Evolutionary conservation across 1,140 invertebrate genomes (phyloP).

Genomic region (Papilio polytes): DNA sequence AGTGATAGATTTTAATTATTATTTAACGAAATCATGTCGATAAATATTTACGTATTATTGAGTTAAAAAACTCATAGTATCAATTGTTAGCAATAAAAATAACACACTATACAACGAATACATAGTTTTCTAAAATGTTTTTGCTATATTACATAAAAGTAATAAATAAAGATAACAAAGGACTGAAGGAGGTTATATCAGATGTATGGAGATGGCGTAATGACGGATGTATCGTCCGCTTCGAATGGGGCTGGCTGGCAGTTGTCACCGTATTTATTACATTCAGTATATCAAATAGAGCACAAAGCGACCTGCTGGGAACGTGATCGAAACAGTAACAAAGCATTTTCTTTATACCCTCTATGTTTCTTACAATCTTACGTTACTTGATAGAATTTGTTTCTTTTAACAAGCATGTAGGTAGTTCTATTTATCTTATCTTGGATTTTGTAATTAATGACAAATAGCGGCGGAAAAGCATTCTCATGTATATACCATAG

Average conservation of each 20-base stretch:
- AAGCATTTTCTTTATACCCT: slow-evolving; percentile 40
- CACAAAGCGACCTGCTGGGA: slow-evolving; percentile 74
- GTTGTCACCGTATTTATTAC: slow-evolving; percentile 60
- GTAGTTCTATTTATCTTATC: neutral
- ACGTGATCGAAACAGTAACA: slow-evolving; percentile 56
- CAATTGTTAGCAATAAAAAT: neutral
- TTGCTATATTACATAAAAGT: neutral
- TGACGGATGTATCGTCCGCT: slow-evolving; percentile 59
- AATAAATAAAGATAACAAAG: slow-evolving; percentile 65
- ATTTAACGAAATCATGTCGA: neutral
- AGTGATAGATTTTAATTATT: neutral
- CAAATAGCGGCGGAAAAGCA: neutral
- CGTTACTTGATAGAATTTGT: neutral
- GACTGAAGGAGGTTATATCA: slow-evolving; percentile 57
- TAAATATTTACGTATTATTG: neutral
- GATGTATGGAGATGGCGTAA: slow-evolving; percentile 57
- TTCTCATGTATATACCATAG: too few species aligned
- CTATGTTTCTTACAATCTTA: neutral
- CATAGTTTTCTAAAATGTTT: neutral
- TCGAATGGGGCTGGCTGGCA: slow-evolving; percentile 55
- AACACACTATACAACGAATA: too few species aligned
- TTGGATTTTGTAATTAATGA: neutral
- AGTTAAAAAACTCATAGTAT: neutral
- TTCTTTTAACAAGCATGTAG: neutral
- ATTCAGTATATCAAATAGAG: slow-evolving; percentile 67